Base-by-base conservation (phyloP, 2,888 invertebrate species). In the Drosophila aldrichi region DNA sequence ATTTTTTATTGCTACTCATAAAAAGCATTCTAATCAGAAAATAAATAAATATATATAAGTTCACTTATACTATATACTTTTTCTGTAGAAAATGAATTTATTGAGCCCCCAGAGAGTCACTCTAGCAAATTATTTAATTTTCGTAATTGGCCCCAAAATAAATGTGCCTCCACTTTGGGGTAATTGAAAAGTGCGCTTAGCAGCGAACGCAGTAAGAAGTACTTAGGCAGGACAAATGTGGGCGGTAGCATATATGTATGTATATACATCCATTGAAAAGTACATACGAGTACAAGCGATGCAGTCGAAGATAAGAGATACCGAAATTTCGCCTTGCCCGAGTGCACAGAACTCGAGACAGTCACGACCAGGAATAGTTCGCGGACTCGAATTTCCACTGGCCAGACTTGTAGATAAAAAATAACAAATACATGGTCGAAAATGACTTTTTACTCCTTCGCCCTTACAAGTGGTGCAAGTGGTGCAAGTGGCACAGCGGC, bases 101-200 rank as follows among this genome's bases (percentile, higher is more conserved):
- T 57, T 49, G 38, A 49, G 48, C 46, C 52, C 29, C 8, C 22
- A 49, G 60, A 63, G 34, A 43, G 59, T 58, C 79, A 74, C 68
- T 77, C 52, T 54, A 56, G 48, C 16, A 70, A 77, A 80, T 70
- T 73, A 77, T 71, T 82, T 82, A 46, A 85, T 77, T 75, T 75
- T 60, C 25, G 70, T 76, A 79, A 79, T 76, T 82, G 82, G 66
- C 54, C 36, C 12, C 48, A 66, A 70, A 74, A 77, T 61, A 73
- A 63, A 74, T 76, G 65, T 76, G 65, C 69, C 70, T 70, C 67
- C 71, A 63, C 65, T 75, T 76, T 54, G 38, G 46, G 46, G 76
- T 80, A 81, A 81, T 81, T 81, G 81, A 80, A 81, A 80, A 81
- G 70, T 75, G 38, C 62, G 73, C 80, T 81, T 70, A 67, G 62